These are phyloP conservation scores for Euthynnus affinis DNA, from an alignment of 2,797 vertebrate species.

Conservation along the genomic window DNA sequence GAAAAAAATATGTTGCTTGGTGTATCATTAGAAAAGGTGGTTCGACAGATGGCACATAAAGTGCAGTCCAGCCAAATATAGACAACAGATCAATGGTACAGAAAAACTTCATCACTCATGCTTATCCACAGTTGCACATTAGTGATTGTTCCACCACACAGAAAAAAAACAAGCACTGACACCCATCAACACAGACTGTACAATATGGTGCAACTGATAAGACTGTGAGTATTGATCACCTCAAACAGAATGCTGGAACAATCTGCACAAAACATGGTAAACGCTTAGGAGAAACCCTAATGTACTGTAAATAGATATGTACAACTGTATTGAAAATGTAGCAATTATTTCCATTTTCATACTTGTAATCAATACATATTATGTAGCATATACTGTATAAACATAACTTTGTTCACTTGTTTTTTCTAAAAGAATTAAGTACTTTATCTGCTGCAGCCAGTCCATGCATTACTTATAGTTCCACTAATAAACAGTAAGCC, in stretches of 20 bases:
- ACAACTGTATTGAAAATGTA: slow-evolving; percentile 90
- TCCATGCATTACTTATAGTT: slow-evolving; percentile 83
- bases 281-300: slow-evolving; percentile 75
- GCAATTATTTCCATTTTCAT: slow-evolving; percentile 91
- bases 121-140: slow-evolving; percentile 77
- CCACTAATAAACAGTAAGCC: slow-evolving; percentile 80
- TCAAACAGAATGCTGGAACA: slow-evolving; percentile 87
- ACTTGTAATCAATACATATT: slow-evolving; percentile 90
- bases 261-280: slow-evolving; percentile 84
- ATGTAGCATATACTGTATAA: slow-evolving; percentile 91
- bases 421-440: slow-evolving; percentile 87
- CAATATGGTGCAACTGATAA: slow-evolving; percentile 74
- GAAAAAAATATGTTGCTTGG: slow-evolving; percentile 60
- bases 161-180: slow-evolving; percentile 70
- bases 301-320: slow-evolving; percentile 89
- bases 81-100: slow-evolving; percentile 62
- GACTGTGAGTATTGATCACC: slow-evolving; percentile 80
- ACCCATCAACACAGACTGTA: slow-evolving; percentile 77
- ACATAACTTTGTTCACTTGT: slow-evolving; percentile 86
- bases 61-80: slow-evolving; percentile 74
- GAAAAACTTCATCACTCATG: slow-evolving; percentile 62
- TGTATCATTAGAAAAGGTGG: slow-evolving; percentile 35
- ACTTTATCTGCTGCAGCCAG: slow-evolving; percentile 86
- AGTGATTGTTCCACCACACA: slow-evolving; percentile 73
- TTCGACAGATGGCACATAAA: slow-evolving; percentile 60